phyloP scores from a whole-genome alignment of 2,888 invertebrate genomes.

The Bellardia pandia region DNA sequence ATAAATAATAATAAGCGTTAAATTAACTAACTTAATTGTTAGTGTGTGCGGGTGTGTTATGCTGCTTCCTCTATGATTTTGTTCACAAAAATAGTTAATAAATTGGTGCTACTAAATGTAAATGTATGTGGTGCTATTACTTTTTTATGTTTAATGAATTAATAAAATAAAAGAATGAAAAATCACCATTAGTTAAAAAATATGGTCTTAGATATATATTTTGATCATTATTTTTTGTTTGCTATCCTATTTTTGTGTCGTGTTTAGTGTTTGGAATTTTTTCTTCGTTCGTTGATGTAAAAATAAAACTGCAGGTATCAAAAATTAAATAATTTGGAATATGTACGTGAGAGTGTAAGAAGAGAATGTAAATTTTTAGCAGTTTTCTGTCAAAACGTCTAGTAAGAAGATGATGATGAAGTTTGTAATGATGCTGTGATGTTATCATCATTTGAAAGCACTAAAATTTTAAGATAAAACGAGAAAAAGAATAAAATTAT shows the following conservation, averaged over 20 bases:
- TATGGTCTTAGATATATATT: background rate
- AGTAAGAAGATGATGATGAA: constrained; percentile 36
- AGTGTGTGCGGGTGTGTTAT: background rate
- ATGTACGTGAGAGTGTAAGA: background rate
- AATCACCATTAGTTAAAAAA: constrained; percentile 38
- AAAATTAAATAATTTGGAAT: constrained; percentile 26
- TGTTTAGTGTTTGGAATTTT: constrained; percentile 16
- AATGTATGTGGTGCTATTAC: background rate
- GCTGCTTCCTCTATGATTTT: background rate
- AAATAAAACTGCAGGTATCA: constrained; percentile 44
- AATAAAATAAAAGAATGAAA: constrained; percentile 12
- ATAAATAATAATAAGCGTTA: background rate
- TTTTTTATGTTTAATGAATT: background rate
- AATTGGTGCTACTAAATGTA: background rate
- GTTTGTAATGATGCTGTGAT: constrained; percentile 34
- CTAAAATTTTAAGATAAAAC: background rate
- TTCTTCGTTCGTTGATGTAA: background rate
- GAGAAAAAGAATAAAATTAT: background rate
- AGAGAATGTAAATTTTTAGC: constrained; percentile 16
- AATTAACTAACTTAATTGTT: constrained; percentile 20
- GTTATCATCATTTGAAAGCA: background rate
- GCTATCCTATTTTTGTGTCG: background rate
- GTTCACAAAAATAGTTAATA: constrained; percentile 19
- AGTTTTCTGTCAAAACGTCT: constrained; percentile 7
- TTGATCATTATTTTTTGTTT: constrained; percentile 13